Percentiles rank a stretch among this genome's conserved stretches.
phyloP scores from a whole-genome alignment of 2,797 vertebrate species.

The Pseudocheirus occidentalis region DNA sequence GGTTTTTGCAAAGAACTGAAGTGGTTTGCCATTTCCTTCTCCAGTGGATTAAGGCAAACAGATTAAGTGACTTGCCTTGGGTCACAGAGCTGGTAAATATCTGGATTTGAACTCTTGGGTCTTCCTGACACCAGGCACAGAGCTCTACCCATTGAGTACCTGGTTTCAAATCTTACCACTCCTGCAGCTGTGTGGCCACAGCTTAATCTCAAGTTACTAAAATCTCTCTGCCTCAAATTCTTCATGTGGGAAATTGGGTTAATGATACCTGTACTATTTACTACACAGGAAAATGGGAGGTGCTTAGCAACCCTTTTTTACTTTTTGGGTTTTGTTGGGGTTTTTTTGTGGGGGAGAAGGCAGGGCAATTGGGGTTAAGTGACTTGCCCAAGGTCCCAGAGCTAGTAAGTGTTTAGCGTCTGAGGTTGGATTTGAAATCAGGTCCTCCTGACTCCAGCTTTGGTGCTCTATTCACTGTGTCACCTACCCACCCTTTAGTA shows the following conservation, averaged over 20 bases:
- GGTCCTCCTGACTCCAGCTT: too few species aligned
- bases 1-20: background rate
- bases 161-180: background rate
- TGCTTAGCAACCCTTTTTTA: background rate
- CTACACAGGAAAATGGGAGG: background rate
- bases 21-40: background rate
- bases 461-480: too few species aligned
- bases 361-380: too few species aligned
- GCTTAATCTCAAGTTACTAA: background rate
- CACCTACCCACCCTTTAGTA: background rate
- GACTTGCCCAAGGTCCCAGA: too few species aligned
- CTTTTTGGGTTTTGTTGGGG: too few species aligned
- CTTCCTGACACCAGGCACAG: background rate
- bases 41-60: background rate
- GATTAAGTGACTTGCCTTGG: background rate
- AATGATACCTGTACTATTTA: background rate
- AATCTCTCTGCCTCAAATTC: background rate
- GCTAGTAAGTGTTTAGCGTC: too few species aligned
- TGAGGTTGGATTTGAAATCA: too few species aligned
- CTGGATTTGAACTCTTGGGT: background rate
- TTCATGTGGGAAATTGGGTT: background rate
- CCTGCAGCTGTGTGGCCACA: background rate
- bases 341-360: too few species aligned
- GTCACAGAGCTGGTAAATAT: background rate
- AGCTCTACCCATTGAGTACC: background rate